These are phyloP conservation scores for Scotopteryx bipunctaria DNA, from an alignment of 2,888 invertebrate species.

Conservation along the genomic window DNA sequence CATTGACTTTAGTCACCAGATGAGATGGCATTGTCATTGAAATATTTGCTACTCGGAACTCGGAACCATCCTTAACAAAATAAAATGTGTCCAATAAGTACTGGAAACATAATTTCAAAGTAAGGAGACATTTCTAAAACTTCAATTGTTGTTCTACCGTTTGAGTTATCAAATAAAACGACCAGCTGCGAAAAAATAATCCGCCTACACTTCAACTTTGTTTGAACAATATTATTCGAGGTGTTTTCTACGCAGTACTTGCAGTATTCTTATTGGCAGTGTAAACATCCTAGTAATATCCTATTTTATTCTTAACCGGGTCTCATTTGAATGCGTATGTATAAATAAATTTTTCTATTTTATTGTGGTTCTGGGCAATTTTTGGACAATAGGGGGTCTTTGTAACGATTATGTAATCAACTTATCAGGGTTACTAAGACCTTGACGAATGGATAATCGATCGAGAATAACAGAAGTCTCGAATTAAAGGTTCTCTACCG, in stretches of 20 bases:
- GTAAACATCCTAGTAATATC: not conserved
- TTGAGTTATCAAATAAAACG: too few relatives aligned
- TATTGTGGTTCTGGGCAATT: too few relatives aligned
- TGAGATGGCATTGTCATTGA: constrained; percentile 1
- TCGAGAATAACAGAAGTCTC: constrained; percentile 41
- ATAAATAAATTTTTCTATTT: too few relatives aligned
- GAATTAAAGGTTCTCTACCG: constrained; percentile 55
- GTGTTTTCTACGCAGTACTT: constrained; percentile 4
- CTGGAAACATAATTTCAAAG: too few relatives aligned
- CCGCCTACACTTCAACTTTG: constrained; percentile 22
- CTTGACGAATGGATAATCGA: constrained; percentile 2
- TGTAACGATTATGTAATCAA: not conserved
- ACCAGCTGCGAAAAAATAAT: constrained; percentile 17
- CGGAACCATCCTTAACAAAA: too few relatives aligned
- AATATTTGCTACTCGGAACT: not conserved
- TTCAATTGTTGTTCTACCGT: constrained; percentile 16
- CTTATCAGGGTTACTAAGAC: too few relatives aligned
- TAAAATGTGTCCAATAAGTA: too few relatives aligned
- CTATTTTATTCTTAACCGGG: too few relatives aligned
- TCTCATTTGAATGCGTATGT: too few relatives aligned
- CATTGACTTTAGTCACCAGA: constrained; percentile 17
- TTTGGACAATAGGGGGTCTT: not conserved
- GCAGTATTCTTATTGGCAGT: not conserved
- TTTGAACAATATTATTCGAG: constrained; percentile 13
- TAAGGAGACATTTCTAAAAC: not conserved